Evolutionary conservation across 1,140 invertebrate species (phyloP), one percentile per base, ranked within the genome.

Genomic region (Campoletis sonorensis): DNA sequence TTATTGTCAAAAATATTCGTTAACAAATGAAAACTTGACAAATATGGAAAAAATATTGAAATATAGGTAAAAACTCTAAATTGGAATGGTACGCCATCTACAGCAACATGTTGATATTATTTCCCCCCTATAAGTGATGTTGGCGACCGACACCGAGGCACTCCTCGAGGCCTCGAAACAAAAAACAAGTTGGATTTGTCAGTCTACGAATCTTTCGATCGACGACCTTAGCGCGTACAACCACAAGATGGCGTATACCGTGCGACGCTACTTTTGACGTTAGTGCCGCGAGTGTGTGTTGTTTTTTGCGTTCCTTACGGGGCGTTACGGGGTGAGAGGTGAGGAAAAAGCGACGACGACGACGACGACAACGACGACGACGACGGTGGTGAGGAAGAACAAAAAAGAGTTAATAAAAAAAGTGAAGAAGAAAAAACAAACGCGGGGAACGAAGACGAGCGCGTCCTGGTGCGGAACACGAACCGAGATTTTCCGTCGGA

Each of bases 201-300:
- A 10, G 4, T 67, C 61, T 23, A 11, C 61, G 21, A 67, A 67
- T 67, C 23, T 67, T 13, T 67, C 23, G 23, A 67, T 67, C 21
- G 61, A 67, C 23, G 61, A 27, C 13, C 23, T 26, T 64, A 70
- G 18, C 37, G 40, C 51, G 61, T 79, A 51, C 37, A 79, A 79
- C 81, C 87, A 84, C 87, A 84, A 89, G 88, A 88, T 89, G 88
- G 87, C 86, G 86, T 86, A 82, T 73, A 82, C 77, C 81, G 84
- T 86, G 83, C 87, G 88, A 89, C 88, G 88, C 88, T 88, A 86
- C 87, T 89, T 89, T 89, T 89, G 88, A 89, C 88, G 87, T 89
- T 67, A 67, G 61, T 67, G 61, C 61, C 61, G 61, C 61, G 61
- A 67, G 61, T 85, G 86, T 84, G 83, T 84, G 85, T 79, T 85